A percentile compares a stretch with the other conserved stretches of the same genome.
Conservation (phyloP, 2,113 vertebrate genomes). For the Oncorhynchus mykiss region DNA sequence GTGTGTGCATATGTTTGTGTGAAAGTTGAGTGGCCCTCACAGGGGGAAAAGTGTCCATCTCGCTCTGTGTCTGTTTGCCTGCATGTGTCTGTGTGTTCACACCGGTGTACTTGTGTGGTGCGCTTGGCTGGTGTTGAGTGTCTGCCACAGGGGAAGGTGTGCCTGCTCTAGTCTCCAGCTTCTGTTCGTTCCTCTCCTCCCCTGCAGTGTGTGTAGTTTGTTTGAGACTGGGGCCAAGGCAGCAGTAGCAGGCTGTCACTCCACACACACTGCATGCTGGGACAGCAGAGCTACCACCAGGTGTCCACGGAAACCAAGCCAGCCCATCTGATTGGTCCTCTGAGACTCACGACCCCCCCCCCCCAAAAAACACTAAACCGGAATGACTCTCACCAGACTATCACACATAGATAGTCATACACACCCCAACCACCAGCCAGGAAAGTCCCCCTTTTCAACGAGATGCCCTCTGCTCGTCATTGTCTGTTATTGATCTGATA, state of each 20-base stretch:
- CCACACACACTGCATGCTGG: conserved; percentile 51
- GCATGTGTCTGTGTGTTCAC: not conserved
- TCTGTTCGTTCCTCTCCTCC: not conserved
- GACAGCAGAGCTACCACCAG: conserved; percentile 52
- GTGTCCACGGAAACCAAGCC: conserved; percentile 64
- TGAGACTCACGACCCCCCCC: conserved; percentile 36
- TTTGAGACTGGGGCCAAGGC: conserved; percentile 37
- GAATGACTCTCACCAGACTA: conserved; percentile 59
- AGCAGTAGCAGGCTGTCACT: conserved; percentile 49
- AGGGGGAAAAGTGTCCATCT: conserved; percentile 11
- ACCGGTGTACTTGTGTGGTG: not conserved
- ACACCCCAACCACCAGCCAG: not conserved
- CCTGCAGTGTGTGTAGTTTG: not conserved
- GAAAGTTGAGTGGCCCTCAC: conserved; percentile 25
- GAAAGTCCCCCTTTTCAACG: conserved; percentile 34
- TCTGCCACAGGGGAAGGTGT: not conserved
- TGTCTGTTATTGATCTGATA: conserved; percentile 57
- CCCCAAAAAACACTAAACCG: conserved; percentile 32
- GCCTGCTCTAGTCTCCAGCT: not conserved
- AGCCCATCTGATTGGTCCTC: conserved; percentile 59
- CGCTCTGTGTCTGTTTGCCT: not conserved
- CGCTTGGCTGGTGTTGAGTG: not conserved
- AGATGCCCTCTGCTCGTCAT: conserved; percentile 30
- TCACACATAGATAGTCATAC: not conserved
- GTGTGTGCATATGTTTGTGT: conserved; percentile 14